Conservation (phyloP, 2,888 invertebrate species). For the Germaria angustata region DNA sequence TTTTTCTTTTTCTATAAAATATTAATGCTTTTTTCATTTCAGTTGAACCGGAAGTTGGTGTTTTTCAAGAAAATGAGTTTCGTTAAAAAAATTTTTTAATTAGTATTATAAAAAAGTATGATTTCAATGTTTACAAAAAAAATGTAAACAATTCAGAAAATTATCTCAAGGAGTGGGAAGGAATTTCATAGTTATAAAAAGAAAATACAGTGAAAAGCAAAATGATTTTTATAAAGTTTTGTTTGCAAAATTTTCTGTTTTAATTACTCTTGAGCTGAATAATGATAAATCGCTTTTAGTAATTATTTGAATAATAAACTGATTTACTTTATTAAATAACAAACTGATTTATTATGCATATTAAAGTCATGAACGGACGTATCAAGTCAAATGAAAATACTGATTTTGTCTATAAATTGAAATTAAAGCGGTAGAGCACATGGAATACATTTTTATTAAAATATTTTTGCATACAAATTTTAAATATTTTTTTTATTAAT, state of each 20-base stretch:
- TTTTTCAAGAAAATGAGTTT: slow-evolving; percentile 2
- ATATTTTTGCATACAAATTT: slow-evolving; percentile 16
- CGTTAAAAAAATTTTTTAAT: neutral
- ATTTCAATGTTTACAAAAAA: slow-evolving; percentile 44
- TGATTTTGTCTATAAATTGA: neutral
- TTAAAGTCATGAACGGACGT: no score
- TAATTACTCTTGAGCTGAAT: no score
- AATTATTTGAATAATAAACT: no score
- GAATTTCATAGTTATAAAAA: neutral
- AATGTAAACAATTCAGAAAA: neutral
- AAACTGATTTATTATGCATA: no score
- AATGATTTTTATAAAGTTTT: no score
- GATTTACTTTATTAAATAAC: no score
- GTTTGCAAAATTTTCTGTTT: no score
- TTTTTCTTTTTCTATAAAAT: no score
- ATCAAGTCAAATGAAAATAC: neutral
- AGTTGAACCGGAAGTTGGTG: slow-evolving; percentile 52
- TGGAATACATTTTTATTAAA: neutral
- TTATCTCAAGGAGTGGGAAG: neutral
- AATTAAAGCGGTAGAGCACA: no score
- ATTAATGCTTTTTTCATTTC: no score
- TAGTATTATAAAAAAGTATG: neutral
- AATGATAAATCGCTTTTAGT: no score
- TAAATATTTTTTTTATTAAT: neutral
- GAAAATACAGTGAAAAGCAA: no score